Evolutionary conservation across 2,113 vertebrate species (phyloP), one percentile per base, ranked within the genome.

Genomic region (Cavia aperea): DNA sequence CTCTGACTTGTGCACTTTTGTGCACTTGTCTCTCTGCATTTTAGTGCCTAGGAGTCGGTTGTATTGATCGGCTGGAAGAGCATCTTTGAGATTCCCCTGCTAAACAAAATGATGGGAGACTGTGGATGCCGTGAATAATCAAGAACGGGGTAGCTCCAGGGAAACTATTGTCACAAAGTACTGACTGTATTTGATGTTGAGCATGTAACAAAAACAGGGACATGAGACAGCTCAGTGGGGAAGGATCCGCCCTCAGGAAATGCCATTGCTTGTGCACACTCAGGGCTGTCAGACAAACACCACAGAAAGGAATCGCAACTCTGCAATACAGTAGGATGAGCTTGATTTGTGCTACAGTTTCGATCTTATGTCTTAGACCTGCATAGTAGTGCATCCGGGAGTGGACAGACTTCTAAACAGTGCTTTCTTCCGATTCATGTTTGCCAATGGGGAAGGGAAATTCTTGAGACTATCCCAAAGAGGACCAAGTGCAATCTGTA

Each of bases 341-440:
- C 9, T 14, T 7, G 11, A 58, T n/a, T 62, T 19, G 43, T 7
- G 3, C 12, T 54, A 14, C 33, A 31, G 39, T 58, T 62, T 84
- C 65, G 24, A 4, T 51, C 14, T n/a, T 29, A 1, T 51, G 4
- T 58, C 18, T 84, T 13, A 24, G 1, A 18, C 10, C 10, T 0
- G 11, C 4, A 5, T 0, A 33, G 6, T 1, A 1, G 14, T 46
- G 23, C 36, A 12, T 23, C 1, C 7, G 11, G 9, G 15, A 66
- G 1, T 9, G 6, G 2, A 5, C 46, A 31, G 3, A 0, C 15
- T 14, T 33, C 63, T 70, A 8, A 21, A 33, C 0, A 39, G 54
- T 6, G 3, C 4, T 21, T 19, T 70, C 18, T 86, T 79, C 43
- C 56, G 54, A 60, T 60, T 16, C 0, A 36, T 23, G 46, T 16